Conservation (phyloP, 2,113 vertebrate genomes). For the Nerophis lumbriciformis region DNA sequence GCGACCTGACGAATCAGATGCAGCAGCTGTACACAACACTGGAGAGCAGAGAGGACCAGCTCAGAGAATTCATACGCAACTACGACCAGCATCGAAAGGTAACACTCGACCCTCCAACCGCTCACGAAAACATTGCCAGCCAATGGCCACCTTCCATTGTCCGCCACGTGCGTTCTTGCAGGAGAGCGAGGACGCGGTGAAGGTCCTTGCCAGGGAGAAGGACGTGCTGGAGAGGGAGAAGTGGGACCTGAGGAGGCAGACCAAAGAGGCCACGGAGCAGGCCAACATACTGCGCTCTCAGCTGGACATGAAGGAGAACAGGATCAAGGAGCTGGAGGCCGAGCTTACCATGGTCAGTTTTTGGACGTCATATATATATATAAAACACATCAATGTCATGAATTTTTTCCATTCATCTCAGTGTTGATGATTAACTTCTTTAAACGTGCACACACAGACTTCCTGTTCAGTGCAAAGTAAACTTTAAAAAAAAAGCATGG, state of each 20-base stretch:
- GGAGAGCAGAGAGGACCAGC: slow-evolving; percentile 95
- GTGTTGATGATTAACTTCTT: too few relatives aligned
- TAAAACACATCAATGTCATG: too few relatives aligned
- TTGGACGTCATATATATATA: too few relatives aligned
- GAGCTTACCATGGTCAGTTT: slow-evolving; percentile 93
- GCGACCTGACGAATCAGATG: slow-evolving; percentile 94
- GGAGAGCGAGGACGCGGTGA: slow-evolving; percentile 97
- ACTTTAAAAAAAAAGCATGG: too few relatives aligned
- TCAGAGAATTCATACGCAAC: slow-evolving; percentile 96
- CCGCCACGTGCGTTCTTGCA: slow-evolving; percentile 40
- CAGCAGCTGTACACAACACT: slow-evolving; percentile 95
- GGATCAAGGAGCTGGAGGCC: slow-evolving; percentile 97
- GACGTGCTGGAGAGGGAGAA: slow-evolving; percentile 94
- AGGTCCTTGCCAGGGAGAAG: slow-evolving; percentile 90
- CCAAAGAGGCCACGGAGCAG: slow-evolving; percentile 94
- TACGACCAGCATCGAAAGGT: slow-evolving; percentile 97
- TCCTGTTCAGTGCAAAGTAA: too few relatives aligned
- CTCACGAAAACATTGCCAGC: neutral
- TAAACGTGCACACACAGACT: too few relatives aligned
- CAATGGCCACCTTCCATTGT: neutral
- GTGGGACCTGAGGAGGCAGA: slow-evolving; percentile 93
- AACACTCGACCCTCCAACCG: neutral
- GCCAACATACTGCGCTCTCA: slow-evolving; percentile 84
- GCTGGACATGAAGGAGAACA: slow-evolving; percentile 95
- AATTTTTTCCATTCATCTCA: too few relatives aligned